Evolutionary conservation across 2,888 invertebrate genomes (phyloP), one percentile per base, ranked within the genome.

Genomic region (Mesorhabditis sp.): DNA sequence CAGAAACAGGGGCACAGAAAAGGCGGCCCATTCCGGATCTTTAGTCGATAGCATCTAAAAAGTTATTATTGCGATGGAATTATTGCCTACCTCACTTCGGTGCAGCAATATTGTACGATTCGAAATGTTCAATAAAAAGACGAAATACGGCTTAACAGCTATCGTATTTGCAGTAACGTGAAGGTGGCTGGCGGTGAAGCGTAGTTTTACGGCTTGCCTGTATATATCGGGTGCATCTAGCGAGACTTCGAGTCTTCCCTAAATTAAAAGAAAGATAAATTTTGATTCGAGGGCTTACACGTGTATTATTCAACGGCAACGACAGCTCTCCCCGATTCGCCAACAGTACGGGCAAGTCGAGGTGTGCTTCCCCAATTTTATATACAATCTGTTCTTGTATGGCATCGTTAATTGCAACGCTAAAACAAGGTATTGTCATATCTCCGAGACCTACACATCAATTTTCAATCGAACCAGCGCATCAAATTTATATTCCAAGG

Each of bases 1-100:
- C 43, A 78, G 69, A 65, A 77, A 75, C 5, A 81, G 70, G 0
- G 83, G 83, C 5, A 83, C 68, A 4, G 69, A 65, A 67, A 83
- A 83, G 2, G 72, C 73, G 4, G 65, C 62, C 83, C 83, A 83
- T 61, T 76, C 66, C 4, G 79, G 79, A 65, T 69, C 70, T 61
- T 74, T 76, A 1, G 64, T 43, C n/a, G 70, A 71, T 44, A 67
- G 42, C 10, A 67, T 5, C 10, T 15, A 44, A 65, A 64, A 45
- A 28, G 13, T 76, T 50, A 50, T 13, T 50, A 13, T 13, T 50
- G 68, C 67, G 10, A n/a, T 66, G 28, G 50, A 62, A 45, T 69
- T 67, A 63, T 72, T 69, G 4, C 64, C 68, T 41, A 69, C 69
- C 70, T 78, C 78, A 67, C 78, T 78, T 45, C 79, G 69, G 63